Conservation (phyloP, 2,113 vertebrate genomes). For the Sturnira hondurensis region DNA sequence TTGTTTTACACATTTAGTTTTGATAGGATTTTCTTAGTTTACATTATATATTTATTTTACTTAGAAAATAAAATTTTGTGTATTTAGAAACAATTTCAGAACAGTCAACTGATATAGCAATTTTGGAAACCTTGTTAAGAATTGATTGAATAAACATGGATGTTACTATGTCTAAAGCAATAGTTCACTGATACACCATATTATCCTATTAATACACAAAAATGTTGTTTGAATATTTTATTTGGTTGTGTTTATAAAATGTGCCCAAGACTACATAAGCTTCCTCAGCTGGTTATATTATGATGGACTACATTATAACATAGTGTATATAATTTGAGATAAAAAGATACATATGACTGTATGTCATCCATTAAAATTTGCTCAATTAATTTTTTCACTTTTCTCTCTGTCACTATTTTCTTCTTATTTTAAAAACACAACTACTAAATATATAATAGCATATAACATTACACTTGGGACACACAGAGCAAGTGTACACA, state of each 20-base stretch:
- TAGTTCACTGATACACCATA: not conserved
- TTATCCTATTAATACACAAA: not conserved
- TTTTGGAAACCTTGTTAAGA: not conserved
- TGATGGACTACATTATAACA: not conserved
- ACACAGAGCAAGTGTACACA: not conserved
- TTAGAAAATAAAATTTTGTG: not conserved
- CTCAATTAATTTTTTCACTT: not conserved
- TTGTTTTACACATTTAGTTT: not conserved
- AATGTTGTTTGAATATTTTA: not conserved
- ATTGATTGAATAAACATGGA: not conserved
- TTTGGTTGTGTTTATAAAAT: not conserved
- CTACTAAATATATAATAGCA: not conserved
- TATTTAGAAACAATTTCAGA: not conserved
- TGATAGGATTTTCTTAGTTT: not conserved
- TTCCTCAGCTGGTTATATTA: not conserved
- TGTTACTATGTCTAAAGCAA: not conserved
- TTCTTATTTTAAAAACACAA: not conserved
- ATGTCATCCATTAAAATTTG: constrained; percentile 1
- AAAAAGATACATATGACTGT: not conserved
- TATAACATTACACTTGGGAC: not conserved
- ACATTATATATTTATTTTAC: not conserved
- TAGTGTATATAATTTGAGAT: not conserved
- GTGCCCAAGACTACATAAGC: not conserved
- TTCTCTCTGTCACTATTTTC: not conserved
- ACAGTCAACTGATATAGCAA: not conserved